phyloP scores from a whole-genome alignment of 2,113 vertebrate genomes.

The Herpailurus yagouaroundi region DNA sequence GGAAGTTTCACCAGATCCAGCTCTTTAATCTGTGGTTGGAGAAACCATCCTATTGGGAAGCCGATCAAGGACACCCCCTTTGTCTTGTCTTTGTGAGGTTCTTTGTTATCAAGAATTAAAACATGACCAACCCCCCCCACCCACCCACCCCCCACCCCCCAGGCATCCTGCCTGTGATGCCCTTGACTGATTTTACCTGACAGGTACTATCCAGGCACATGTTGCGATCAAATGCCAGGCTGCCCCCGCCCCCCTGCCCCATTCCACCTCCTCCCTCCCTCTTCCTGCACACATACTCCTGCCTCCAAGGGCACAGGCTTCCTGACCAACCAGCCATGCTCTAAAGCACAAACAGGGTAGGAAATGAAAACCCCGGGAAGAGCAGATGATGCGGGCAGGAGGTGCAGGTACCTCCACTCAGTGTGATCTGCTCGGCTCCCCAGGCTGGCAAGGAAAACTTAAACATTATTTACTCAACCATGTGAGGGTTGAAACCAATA shows the following conservation, averaged over 20 bases:
- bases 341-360: constrained; percentile 88
- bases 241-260: neutral
- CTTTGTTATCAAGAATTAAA: constrained; percentile 40
- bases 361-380: constrained; percentile 89
- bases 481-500: constrained; percentile 86
- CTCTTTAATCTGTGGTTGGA: neutral
- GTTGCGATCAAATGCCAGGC: neutral
- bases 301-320: constrained; percentile 84
- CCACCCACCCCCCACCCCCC: too few species aligned
- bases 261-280: neutral
- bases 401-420: constrained; percentile 82
- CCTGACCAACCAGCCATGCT: constrained; percentile 85
- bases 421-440: constrained; percentile 85
- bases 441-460: constrained; percentile 86
- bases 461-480: constrained; percentile 87
- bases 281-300: constrained; percentile 59
- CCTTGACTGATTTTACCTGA: constrained; percentile 59
- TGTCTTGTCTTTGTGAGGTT: neutral
- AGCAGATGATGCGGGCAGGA: constrained; percentile 88
- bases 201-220: constrained; percentile 7
- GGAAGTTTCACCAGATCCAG: neutral
- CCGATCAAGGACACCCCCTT: neutral
- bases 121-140: neutral
- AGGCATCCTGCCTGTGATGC: neutral
- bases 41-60: neutral